A percentile compares a stretch with the other conserved stretches of the same genome.
Evolutionary conservation across 2,797 vertebrate species (phyloP).

Genomic region (Mormyrus proboscirostris): DNA sequence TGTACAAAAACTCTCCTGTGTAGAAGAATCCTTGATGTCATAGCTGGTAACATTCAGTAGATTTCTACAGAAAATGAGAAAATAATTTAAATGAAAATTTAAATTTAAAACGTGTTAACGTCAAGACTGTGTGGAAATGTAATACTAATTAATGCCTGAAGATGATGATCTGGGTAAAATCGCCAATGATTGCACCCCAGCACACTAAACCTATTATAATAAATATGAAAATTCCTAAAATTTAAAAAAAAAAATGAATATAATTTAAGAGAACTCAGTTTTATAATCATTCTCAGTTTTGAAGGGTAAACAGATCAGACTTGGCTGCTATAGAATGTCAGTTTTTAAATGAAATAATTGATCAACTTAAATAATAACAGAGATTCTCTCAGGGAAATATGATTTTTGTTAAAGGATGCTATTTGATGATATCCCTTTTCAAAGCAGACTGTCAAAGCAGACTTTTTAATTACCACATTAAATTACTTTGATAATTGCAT

Average conservation of each 20-base stretch:
- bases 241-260: background rate
- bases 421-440: background rate
- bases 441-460: background rate
- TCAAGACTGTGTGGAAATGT: background rate
- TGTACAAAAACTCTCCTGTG: background rate
- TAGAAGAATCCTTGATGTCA: background rate
- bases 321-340: background rate
- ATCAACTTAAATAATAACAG: background rate
- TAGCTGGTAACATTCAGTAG: background rate
- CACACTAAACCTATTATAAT: background rate
- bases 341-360: background rate
- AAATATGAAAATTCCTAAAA: background rate
- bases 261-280: background rate
- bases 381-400: background rate
- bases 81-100: background rate
- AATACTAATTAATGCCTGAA: background rate
- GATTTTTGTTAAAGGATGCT: background rate
- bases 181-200: background rate
- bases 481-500: conserved; percentile 11
- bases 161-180: background rate
- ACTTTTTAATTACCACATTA: conserved; percentile 1
- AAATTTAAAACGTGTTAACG: background rate
- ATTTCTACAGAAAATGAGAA: background rate
- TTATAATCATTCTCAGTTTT: background rate
- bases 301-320: background rate